These are phyloP conservation scores for Mycetomoellerius zeteki DNA, from an alignment of 1,140 invertebrate species.

Conservation along the genomic window DNA sequence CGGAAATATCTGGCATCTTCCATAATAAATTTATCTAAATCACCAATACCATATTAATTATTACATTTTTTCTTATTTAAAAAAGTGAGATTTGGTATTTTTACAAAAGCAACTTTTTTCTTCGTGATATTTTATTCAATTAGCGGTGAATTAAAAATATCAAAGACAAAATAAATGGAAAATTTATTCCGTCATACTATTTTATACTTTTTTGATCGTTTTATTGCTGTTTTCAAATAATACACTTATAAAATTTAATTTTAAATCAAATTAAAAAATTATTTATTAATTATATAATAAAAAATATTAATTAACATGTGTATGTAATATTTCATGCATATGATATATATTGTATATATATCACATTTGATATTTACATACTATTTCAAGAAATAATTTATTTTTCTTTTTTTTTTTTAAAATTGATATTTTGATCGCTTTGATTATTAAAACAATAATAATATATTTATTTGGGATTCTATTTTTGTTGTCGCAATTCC, in stretches of 20 bases:
- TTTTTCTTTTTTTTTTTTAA: neutral
- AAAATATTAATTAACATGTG: neutral
- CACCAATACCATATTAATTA: neutral
- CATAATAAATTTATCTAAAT: conserved; percentile 37
- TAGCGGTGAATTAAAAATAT: conserved; percentile 5
- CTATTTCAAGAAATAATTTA: neutral
- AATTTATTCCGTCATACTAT: neutral
- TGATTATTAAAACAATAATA: conserved; percentile 11
- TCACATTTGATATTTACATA: neutral
- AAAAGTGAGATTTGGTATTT: neutral
- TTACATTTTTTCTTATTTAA: neutral
- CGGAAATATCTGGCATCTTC: neutral
- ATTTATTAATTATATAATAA: no score
- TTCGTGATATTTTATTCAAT: neutral
- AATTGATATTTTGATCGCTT: neutral
- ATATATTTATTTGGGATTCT: neutral
- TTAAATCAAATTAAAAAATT: neutral
- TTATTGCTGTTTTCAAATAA: neutral
- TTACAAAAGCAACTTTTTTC: neutral
- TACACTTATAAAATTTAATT: neutral
- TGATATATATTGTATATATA: no score
- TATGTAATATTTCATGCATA: neutral
- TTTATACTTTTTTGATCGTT: neutral
- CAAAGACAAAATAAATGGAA: neutral
- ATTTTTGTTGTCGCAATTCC: neutral